Percentiles rank a stretch among this genome's conserved stretches.
Conservation (phyloP, 2,797 vertebrate species). For the Sarcoramphus papa region DNA sequence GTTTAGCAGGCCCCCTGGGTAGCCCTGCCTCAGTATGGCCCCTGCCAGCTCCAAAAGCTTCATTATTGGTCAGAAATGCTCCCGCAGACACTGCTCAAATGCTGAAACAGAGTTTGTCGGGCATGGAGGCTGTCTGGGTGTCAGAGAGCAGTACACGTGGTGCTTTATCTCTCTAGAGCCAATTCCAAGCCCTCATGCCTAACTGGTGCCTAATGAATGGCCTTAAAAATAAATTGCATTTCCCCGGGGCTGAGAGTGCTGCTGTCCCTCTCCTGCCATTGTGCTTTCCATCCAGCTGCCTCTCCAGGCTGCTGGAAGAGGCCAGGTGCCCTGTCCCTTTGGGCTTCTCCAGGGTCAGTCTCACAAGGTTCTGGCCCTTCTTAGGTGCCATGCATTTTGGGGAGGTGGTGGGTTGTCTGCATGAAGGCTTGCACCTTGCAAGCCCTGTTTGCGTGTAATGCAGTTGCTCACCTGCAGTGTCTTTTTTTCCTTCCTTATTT, state of each 20-base stretch:
- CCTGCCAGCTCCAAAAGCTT: not conserved
- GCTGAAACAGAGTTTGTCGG: not conserved
- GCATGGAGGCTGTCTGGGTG: not conserved
- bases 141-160: rapidly evolving
- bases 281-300: not conserved
- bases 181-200: not conserved
- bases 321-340: rapidly evolving
- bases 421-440: not conserved
- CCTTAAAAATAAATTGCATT: not conserved
- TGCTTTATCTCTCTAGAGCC: not conserved
- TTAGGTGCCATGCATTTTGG: not conserved
- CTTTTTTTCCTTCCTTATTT: not conserved
- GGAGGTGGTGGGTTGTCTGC: not conserved
- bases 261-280: not conserved
- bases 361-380: too few species aligned
- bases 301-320: not conserved
- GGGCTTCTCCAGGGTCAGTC: rapidly evolving
- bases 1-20: not conserved
- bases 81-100: not conserved
- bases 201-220: not conserved
- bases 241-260: not conserved
- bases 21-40: rapidly evolving
- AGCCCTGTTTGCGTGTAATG: not conserved
- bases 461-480: not conserved
- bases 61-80: not conserved